Conservation (phyloP, 2,888 invertebrate genomes). For the Notodonta ziczac region DNA sequence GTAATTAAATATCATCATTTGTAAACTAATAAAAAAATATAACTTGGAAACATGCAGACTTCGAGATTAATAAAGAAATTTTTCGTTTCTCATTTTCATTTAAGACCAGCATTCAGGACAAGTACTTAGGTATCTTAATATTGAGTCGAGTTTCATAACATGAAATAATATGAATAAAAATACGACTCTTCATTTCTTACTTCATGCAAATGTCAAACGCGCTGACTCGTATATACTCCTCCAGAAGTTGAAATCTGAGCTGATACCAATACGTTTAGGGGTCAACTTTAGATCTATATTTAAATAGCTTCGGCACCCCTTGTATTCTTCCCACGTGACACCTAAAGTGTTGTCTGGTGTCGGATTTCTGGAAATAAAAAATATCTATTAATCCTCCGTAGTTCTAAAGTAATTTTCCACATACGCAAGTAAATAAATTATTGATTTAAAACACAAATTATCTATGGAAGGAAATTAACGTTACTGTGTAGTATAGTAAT, state of each 20-base stretch:
- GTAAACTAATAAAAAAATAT: no score
- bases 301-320: slow-evolving; percentile 32
- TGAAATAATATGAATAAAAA: no score
- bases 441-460: no score
- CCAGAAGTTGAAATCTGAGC: slow-evolving; percentile 49
- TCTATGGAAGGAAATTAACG: neutral
- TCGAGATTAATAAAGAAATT: no score
- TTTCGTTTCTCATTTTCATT: no score
- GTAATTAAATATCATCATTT: no score
- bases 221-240: slow-evolving; percentile 37
- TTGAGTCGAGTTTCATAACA: no score
- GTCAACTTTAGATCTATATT: slow-evolving; percentile 18
- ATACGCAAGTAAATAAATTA: no score
- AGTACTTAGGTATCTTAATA: no score
- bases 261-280: neutral
- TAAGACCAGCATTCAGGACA: no score
- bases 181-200: neutral
- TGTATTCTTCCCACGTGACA: slow-evolving; percentile 45
- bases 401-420: neutral
- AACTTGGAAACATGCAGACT: no score
- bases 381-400: neutral
- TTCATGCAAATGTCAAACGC: slow-evolving; percentile 1
- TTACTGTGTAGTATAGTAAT: neutral
- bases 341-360: slow-evolving; percentile 48
- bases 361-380: slow-evolving; percentile 47